Percentiles rank a stretch among this genome's conserved stretches.
phyloP scores from a whole-genome alignment of 2,888 invertebrate genomes.

The Ornithoptera priamus region DNA sequence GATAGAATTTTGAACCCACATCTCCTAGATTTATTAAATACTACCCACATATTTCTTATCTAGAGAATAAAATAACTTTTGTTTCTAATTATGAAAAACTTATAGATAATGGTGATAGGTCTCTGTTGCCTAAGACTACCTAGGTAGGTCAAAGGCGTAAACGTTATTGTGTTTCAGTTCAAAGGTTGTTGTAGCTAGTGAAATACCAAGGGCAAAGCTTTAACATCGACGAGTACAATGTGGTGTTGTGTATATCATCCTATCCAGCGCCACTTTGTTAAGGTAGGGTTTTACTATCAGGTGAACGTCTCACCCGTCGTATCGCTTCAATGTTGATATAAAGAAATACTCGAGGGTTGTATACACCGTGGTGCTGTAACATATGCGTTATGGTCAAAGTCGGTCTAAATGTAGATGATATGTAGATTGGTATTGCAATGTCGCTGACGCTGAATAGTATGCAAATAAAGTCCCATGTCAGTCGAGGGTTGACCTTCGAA shows the following conservation, averaged over 20 bases:
- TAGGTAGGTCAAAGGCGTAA: not conserved
- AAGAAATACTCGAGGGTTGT: not conserved
- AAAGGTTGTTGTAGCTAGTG: too few relatives aligned
- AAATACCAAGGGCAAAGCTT: too few relatives aligned
- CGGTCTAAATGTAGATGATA: slow-evolving; percentile 15
- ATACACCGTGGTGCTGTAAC: not conserved
- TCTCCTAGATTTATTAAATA: too few relatives aligned
- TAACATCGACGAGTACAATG: too few relatives aligned
- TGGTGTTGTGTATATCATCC: too few relatives aligned
- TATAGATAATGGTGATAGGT: not conserved
- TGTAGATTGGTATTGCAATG: slow-evolving; percentile 13
- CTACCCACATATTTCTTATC: not conserved
- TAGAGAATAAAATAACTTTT: not conserved
- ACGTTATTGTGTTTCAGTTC: not conserved
- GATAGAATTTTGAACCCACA: too few relatives aligned
- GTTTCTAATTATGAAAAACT: not conserved
- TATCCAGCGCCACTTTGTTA: too few relatives aligned
- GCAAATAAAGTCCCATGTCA: slow-evolving; percentile 5
- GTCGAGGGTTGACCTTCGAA: slow-evolving; percentile 6
- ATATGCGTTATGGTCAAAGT: slow-evolving; percentile 4
- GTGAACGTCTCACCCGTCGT: too few relatives aligned
- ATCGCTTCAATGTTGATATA: too few relatives aligned
- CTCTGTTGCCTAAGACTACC: too few relatives aligned
- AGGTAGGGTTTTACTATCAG: too few relatives aligned
- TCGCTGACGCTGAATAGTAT: slow-evolving; percentile 15